Evolutionary conservation across 2,797 vertebrate genomes (phyloP).

Genomic region (Parambassis ranga): DNA sequence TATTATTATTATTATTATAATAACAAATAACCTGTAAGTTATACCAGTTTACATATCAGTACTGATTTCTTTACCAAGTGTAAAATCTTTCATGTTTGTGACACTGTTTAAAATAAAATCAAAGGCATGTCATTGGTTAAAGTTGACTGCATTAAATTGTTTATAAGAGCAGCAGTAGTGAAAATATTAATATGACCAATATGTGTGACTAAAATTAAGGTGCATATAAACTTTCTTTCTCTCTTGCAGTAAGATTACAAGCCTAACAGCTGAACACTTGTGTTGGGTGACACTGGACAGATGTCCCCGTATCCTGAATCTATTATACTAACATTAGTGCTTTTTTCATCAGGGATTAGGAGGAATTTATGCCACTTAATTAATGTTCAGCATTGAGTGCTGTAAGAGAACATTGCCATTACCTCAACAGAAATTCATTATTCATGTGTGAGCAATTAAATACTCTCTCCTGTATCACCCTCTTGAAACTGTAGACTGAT

Average conservation of each 20-base stretch:
- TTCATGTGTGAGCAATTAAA: constrained; percentile 78
- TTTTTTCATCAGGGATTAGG: constrained; percentile 70
- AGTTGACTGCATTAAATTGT: too few relatives aligned
- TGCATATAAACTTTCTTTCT: neutral
- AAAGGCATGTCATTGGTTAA: too few relatives aligned
- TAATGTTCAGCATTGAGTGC: constrained; percentile 77
- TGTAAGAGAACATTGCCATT: constrained; percentile 74
- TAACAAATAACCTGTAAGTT: too few relatives aligned
- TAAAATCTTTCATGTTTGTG: too few relatives aligned
- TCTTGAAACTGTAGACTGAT: constrained; percentile 75
- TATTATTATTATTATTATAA: too few relatives aligned
- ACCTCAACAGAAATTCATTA: constrained; percentile 76
- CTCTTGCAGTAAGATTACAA: neutral
- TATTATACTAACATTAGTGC: constrained; percentile 35
- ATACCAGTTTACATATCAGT: too few relatives aligned
- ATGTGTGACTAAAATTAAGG: too few relatives aligned
- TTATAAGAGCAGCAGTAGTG: too few relatives aligned
- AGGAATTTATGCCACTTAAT: constrained; percentile 74
- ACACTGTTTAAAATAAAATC: too few relatives aligned
- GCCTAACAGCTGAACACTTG: too few relatives aligned
- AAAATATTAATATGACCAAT: too few relatives aligned
- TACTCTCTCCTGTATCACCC: constrained; percentile 68
- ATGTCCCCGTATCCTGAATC: constrained; percentile 6
- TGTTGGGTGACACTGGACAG: neutral
- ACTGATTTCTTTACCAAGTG: too few relatives aligned